phyloP scores from a whole-genome alignment of 2,113 vertebrate species.

The Microcebus ravelobensis region DNA sequence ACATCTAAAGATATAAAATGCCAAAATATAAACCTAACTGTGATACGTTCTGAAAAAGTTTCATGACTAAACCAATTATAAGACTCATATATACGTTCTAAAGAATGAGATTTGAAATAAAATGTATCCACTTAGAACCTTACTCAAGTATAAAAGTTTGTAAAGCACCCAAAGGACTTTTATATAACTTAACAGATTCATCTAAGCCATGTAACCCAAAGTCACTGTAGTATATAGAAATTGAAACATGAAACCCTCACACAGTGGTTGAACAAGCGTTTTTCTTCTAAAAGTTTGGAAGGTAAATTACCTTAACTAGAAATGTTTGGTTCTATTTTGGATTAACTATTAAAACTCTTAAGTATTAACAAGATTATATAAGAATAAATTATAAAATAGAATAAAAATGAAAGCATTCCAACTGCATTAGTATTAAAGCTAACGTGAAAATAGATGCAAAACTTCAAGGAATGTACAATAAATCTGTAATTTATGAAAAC shows the following conservation, averaged over 20 bases:
- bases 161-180: neutral
- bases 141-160: neutral
- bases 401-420: neutral
- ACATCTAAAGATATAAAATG: neutral
- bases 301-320: neutral
- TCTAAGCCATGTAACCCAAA: neutral
- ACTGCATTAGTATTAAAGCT: neutral
- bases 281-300: neutral
- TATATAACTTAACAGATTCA: neutral
- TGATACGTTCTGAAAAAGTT: neutral
- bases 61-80: neutral
- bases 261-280: neutral
- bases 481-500: neutral
- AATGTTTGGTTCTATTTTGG: neutral
- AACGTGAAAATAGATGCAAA: neutral
- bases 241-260: neutral
- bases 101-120: neutral
- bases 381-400: neutral
- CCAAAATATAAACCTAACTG: neutral
- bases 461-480: conserved; percentile 9
- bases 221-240: neutral
- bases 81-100: neutral
- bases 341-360: conserved; percentile 18
- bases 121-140: neutral
- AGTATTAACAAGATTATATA: neutral